Evolutionary conservation across 2,888 invertebrate genomes (phyloP), one percentile per base, ranked within the genome.

Genomic region (Rhodophaea formosa): DNA sequence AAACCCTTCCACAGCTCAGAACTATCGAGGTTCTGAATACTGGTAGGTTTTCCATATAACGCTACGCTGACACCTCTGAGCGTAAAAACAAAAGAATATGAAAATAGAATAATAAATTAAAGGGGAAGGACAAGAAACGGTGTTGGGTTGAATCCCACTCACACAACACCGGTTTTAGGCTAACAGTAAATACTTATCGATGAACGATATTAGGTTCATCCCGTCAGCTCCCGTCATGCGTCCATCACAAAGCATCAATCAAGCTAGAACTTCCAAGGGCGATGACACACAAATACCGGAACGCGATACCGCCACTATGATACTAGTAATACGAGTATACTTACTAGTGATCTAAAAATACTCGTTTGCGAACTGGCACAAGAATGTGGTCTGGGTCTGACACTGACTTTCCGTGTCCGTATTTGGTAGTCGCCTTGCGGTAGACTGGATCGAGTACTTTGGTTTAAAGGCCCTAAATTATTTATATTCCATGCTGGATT

Each of bases 301-400:
- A 46, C 43, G 10, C 10, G 44, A 49, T 49, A 49, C 29, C 23
- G 46, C 15, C 32, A 32, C 32, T 32, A 14, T 32, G 30, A 32
- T 49, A 49, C 49, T 14, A 30, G 6, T 49, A 49, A 12, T 12
- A 17, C 17, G 16, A 17, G 10, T 46, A 23, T 44, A 44, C 14
- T n/a, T 44, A 44, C 43, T 44, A 46, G 46, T 39, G 39, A 39
- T 46, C 46, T 29, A 46, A 46, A 46, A 49, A 49, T 49, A 49
- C 47, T 49, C 47, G 30, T 49, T 30, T 14, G 23, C 39, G 32
- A 42, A 12, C 39, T 49, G 49, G 29, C 23, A 12, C 5, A 43
- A 45, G 45, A 57, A 52, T 57, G 57, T 35, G 43, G 57, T 57
- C 43, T 32, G 51, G 43, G 57, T 57, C 43, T 32, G 51, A 17